A percentile compares a stretch with the other conserved stretches of the same genome.
phyloP scores from a whole-genome alignment of 2,888 invertebrate genomes.

The Melinaea marsaeus region DNA sequence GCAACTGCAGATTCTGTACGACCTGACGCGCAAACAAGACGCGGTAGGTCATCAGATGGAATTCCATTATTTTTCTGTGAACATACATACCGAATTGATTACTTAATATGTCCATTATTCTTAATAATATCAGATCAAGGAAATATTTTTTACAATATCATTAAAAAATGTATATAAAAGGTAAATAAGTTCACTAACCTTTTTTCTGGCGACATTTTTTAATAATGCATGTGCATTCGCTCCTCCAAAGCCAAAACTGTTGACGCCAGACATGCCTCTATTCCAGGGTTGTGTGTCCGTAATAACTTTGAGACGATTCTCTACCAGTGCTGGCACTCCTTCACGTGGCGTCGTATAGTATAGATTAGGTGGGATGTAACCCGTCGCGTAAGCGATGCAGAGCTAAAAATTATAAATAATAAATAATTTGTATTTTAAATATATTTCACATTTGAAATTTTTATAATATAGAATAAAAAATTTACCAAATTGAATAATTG shows the following conservation, averaged over 20 bases:
- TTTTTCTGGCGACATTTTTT: conserved; percentile 78
- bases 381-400: conserved; percentile 87
- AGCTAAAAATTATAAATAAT: conserved; percentile 56
- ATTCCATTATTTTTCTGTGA: conserved; percentile 75
- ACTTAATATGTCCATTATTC: too few species aligned
- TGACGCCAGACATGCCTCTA: conserved; percentile 88
- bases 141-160: too few species aligned
- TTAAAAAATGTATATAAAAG: too few species aligned
- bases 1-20: conserved; percentile 87
- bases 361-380: conserved; percentile 90
- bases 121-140: too few species aligned
- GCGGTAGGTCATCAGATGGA: conserved; percentile 82
- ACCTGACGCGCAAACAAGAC: conserved; percentile 86
- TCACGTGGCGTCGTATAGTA: conserved; percentile 83
- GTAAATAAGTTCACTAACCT: conserved; percentile 47
- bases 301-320: conserved; percentile 84
- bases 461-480: too few species aligned
- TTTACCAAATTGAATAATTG: too few species aligned
- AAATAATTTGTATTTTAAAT: conserved; percentile 30
- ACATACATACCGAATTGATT: too few species aligned
- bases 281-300: conserved; percentile 83
- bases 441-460: too few species aligned
- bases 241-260: conserved; percentile 97
- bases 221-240: conserved; percentile 87
- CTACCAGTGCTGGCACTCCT: conserved; percentile 78